Conservation (phyloP, 2,113 vertebrate genomes). For the Pampusana beccarii region DNA sequence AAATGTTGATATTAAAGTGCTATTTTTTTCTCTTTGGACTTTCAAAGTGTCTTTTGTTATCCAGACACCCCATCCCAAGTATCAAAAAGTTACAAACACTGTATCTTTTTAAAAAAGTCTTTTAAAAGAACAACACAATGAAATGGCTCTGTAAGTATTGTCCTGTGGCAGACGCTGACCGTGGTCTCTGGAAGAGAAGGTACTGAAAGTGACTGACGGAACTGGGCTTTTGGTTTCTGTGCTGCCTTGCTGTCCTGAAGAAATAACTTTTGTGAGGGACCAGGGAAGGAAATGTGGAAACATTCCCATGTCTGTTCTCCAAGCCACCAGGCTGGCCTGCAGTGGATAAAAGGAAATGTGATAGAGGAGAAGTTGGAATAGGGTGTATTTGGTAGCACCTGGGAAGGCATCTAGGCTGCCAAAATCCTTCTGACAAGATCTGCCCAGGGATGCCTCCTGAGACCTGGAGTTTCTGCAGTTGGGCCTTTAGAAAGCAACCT, state of each 20-base stretch:
- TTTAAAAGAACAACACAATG: accelerated
- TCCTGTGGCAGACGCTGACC: accelerated
- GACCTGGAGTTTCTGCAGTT: not conserved
- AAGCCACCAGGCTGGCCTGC: not conserved
- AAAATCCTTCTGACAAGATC: not conserved
- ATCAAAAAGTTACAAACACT: not conserved
- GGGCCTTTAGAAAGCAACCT: not conserved
- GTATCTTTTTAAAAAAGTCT: not conserved
- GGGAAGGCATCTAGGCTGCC: not conserved
- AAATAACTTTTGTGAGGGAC: not conserved
- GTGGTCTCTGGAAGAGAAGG: not conserved
- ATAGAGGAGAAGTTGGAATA: not conserved
- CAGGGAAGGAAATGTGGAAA: not conserved
- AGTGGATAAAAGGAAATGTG: not conserved
- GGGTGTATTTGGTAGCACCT: not conserved
- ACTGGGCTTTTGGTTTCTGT: not conserved
- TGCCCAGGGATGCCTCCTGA: not conserved
- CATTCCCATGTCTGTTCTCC: not conserved
- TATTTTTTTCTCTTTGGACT: not conserved
- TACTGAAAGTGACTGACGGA: not conserved
- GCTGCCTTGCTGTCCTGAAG: not conserved
- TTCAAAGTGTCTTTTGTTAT: not conserved
- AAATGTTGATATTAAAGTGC: accelerated
- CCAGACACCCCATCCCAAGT: not conserved
- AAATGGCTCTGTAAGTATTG: not conserved